Percentiles rank a stretch among this genome's conserved stretches.
Evolutionary conservation across 1,140 invertebrate species (phyloP).

Genomic region (Nasonia longicornis): DNA sequence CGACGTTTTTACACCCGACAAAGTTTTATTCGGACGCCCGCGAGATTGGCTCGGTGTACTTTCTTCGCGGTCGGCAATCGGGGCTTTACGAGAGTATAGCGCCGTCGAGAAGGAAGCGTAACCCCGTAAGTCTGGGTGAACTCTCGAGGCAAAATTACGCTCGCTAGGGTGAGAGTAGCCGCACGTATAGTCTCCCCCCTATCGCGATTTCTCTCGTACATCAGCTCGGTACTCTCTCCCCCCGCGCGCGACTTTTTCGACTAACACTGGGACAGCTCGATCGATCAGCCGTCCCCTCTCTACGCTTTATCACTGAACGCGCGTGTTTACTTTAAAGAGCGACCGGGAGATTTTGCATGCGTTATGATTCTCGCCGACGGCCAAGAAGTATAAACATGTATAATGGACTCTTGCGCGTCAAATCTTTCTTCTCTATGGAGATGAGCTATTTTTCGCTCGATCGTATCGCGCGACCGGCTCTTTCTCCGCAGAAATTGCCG

Average conservation of each 20-base stretch:
- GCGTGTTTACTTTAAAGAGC: constrained; percentile 7
- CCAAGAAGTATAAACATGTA: background rate
- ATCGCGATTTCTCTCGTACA: too few species aligned
- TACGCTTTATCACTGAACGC: background rate
- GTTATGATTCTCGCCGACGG: background rate
- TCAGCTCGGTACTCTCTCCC: background rate
- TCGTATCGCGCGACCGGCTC: background rate
- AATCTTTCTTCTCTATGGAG: constrained; percentile 15
- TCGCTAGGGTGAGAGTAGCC: background rate
- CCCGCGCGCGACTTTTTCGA: background rate
- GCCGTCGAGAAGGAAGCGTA: background rate
- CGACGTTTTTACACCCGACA: too few species aligned
- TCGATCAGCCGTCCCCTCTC: constrained; percentile 23
- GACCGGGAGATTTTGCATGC: constrained; percentile 2
- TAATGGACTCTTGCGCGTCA: background rate
- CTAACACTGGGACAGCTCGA: constrained; percentile 24
- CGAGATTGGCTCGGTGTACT: background rate
- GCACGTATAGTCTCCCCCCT: background rate
- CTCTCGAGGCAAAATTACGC: constrained; percentile 20
- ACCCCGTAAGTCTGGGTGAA: constrained; percentile 21
- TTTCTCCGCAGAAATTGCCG: background rate
- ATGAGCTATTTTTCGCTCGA: constrained; percentile 10
- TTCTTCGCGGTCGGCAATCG: constrained; percentile 6
- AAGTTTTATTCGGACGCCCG: background rate
- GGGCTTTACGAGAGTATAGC: constrained; percentile 4